A percentile compares a stretch with the other conserved stretches of the same genome.
phyloP scores from a whole-genome alignment of 2,888 invertebrate species.

The Pyrrhosoma nymphula region DNA sequence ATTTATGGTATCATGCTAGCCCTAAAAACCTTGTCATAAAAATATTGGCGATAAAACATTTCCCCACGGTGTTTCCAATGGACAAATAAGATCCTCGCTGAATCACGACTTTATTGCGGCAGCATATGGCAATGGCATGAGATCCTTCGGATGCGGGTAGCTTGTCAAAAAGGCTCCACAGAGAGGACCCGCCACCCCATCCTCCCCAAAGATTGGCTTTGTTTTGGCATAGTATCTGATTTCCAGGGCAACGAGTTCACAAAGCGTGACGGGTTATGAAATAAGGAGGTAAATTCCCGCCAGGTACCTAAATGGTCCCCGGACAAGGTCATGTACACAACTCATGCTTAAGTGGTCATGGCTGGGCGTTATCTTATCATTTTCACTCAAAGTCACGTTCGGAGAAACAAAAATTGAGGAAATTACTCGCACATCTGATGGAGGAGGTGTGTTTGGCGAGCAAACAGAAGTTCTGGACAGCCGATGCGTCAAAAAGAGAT shows the following conservation, averaged over 20 bases:
- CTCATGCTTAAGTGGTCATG: background rate
- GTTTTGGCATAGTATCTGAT: background rate
- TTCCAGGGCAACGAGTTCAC: background rate
- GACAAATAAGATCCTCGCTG: background rate
- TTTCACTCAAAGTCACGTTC: slow-evolving; percentile 10
- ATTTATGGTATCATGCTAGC: background rate
- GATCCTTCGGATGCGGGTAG: background rate
- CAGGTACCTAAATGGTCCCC: background rate
- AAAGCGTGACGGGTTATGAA: background rate
- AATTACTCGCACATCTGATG: background rate
- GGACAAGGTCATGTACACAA: background rate
- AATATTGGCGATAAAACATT: background rate
- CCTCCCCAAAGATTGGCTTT: background rate
- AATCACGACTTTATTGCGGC: background rate
- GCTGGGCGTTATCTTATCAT: background rate
- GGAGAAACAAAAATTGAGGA: background rate
- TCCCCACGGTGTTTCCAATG: background rate
- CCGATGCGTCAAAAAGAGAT: background rate
- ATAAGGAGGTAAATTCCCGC: background rate
- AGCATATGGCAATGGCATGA: background rate
- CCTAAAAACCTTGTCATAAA: background rate
- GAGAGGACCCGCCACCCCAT: background rate
- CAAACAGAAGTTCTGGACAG: background rate
- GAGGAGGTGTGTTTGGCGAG: background rate
- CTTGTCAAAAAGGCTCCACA: background rate